Base-by-base conservation (phyloP, 2,888 invertebrate species). In the Mechanitis mazaeus region DNA sequence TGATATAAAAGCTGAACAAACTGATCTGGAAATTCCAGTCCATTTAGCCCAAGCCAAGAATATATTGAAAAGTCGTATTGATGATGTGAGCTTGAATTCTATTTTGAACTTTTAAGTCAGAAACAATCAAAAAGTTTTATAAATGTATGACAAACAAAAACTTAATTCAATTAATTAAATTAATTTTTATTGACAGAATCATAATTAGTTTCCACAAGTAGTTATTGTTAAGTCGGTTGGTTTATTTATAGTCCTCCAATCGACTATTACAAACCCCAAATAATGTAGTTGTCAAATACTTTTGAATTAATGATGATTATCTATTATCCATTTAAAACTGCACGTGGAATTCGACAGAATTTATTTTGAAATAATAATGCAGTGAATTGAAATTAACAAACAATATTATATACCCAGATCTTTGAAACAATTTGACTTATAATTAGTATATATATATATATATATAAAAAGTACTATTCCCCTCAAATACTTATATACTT, bases 31-130 rank as follows among this genome's bases (percentile, higher is more conserved):
- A 81, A 76, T 91, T n/a, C 91, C 94, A 0, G 91, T 94, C 54
- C 91, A 94, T 75, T 77, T 93, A 77, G 91, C 92, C 69, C 93
- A 93, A 71, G 93, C 93, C 65, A 92, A 92, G 60, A 92, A 91
- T 63, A 86, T 94, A 67, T 91, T 94, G 71, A 91, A 92, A 66
- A 93, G 93, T 72, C 90, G 90, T 73, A 88, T 93, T 72, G 91
- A 91, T 79, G 94, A 94, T 88, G 90, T 90, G 89, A 90, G 90
- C 87, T 75, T 70, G 56, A 55, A 69, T 64, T 54, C 64, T 42
- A 55, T 54, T 31, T 50, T 56, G n/a, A 53, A 35, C 11, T n/a
- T 58, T 20, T 31, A n/a, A 20, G 20, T 50, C 31, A 50, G 6
- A 50, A 50, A 50, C 9, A 50, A 20, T 31, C 31, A 9, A 28